Evolutionary conservation across 2,888 invertebrate genomes (phyloP).

Genomic region (Copidosoma aretas): DNA sequence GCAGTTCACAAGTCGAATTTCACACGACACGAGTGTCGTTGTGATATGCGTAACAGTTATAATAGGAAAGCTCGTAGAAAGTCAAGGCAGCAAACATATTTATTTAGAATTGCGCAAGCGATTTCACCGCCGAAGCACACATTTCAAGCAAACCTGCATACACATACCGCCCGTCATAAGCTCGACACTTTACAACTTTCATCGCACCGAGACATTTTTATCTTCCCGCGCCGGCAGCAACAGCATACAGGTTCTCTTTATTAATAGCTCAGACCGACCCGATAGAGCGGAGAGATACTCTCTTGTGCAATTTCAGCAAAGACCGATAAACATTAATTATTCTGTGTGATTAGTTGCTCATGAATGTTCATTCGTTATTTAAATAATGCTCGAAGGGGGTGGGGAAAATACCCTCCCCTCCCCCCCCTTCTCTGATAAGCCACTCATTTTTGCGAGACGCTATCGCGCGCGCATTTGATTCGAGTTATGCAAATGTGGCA

Average conservation of each 20-base stretch:
- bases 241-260: not conserved
- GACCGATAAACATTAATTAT: slow-evolving; percentile 7
- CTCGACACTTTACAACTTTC: slow-evolving; percentile 13
- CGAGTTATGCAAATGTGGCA: no score
- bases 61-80: no score
- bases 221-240: not conserved
- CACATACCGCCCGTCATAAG: slow-evolving; percentile 19
- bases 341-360: not conserved
- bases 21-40: no score
- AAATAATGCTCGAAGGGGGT: no score
- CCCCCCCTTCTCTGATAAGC: no score
- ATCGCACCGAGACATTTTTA: slow-evolving; percentile 20
- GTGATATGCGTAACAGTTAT: no score
- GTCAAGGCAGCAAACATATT: slow-evolving; percentile 1
- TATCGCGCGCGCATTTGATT: no score
- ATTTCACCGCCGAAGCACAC: slow-evolving; percentile 1
- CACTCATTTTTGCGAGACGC: no score
- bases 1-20: no score
- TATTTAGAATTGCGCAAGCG: slow-evolving; percentile 10
- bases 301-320: slow-evolving; percentile 14
- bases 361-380: not conserved
- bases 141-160: slow-evolving; percentile 17
- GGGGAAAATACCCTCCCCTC: no score
- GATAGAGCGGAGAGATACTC: slow-evolving; percentile 15
- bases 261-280: slow-evolving; percentile 6